These are phyloP conservation scores for silkworm (Bombyx mori) DNA, from an alignment of 1,140 invertebrate genomes.

Conservation along the genomic window ASM3026992v2 NC_085128.1:3576501-3577000, in stretches of 20 bases:
- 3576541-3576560: slow-evolving; percentile 87
- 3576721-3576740: slow-evolving; percentile 79
- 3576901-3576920: slow-evolving; percentile 93
- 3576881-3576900: slow-evolving; percentile 94
- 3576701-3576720: slow-evolving; percentile 81
- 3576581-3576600: slow-evolving; percentile 77
- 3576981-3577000: slow-evolving; percentile 75
- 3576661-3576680: slow-evolving; percentile 81
- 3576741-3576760: slow-evolving; percentile 88
- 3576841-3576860: slow-evolving; percentile 96
- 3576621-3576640: slow-evolving; percentile 75
- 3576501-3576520: slow-evolving; percentile 83
- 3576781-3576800: slow-evolving; percentile 83
- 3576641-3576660: slow-evolving; percentile 80
- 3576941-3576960: slow-evolving; percentile 85
- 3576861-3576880: slow-evolving; percentile 93
- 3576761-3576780: slow-evolving; percentile 86
- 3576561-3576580: slow-evolving; percentile 91
- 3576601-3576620: slow-evolving; percentile 78
- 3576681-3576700: slow-evolving; percentile 82
- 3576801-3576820: slow-evolving; percentile 85
- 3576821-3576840: slow-evolving; percentile 85
- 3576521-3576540: slow-evolving; percentile 74
- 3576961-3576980: slow-evolving; percentile 49
- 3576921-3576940: slow-evolving; percentile 93